phyloP scores from a whole-genome alignment of 2,797 vertebrate genomes.

The Mus caroli region DNA sequence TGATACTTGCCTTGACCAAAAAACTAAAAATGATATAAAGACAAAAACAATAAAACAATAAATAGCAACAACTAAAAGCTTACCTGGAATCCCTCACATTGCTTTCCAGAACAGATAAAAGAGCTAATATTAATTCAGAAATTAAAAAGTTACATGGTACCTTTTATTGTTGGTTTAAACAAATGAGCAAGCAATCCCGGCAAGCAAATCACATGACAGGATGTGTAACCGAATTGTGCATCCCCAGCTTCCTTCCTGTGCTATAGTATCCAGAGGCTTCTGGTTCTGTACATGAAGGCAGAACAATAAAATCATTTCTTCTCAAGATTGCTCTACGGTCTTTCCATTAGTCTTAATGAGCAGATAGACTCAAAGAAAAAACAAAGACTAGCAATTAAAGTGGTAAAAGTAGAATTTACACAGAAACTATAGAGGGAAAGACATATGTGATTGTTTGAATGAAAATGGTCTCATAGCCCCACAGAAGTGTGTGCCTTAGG shows the following conservation, averaged over 20 bases:
- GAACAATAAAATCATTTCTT: slow-evolving; percentile 38
- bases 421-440: background rate
- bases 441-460: background rate
- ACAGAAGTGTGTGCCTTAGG: too few relatives aligned
- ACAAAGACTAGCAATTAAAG: background rate
- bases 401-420: slow-evolving; percentile 10
- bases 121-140: slow-evolving; percentile 39
- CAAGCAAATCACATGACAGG: background rate
- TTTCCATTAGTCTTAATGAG: background rate
- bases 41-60: background rate
- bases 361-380: background rate
- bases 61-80: background rate
- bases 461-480: background rate
- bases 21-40: background rate
- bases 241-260: background rate
- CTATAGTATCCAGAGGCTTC: background rate
- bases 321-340: background rate
- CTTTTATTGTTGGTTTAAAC: slow-evolving; percentile 3
- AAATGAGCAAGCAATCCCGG: background rate
- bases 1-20: background rate
- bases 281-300: background rate
- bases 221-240: background rate
- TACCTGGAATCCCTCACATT: background rate
- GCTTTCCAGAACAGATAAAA: background rate
- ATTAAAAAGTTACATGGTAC: background rate